These are phyloP conservation scores for Allobates femoralis DNA, from an alignment of 2,797 vertebrate species.

Conservation along the genomic window DNA sequence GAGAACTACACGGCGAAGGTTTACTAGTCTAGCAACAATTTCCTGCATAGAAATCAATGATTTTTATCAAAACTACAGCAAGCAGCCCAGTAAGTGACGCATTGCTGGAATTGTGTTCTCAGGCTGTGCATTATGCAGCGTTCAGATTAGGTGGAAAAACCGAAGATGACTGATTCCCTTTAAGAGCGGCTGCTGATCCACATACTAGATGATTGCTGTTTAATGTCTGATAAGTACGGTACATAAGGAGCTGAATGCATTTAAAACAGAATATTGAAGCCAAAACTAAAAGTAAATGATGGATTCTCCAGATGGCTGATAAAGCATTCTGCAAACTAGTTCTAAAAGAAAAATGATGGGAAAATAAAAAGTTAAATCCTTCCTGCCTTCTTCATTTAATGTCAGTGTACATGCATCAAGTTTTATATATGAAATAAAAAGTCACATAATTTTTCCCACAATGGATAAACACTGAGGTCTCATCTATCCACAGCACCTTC, in stretches of 20 bases:
- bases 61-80: no score
- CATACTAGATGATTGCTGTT: background rate
- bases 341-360: slow-evolving; percentile 47
- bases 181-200: background rate
- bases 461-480: background rate
- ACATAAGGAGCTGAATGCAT: slow-evolving; percentile 15
- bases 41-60: no score
- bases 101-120: no score
- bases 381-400: slow-evolving; percentile 28
- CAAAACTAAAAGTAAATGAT: slow-evolving; percentile 41
- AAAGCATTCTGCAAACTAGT: slow-evolving; percentile 39
- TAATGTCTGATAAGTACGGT: background rate
- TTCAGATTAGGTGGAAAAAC: no score
- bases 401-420: slow-evolving; percentile 35
- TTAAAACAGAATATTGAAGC: slow-evolving; percentile 34
- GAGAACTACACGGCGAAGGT: no score
- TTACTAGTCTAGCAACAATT: no score
- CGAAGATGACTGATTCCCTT: background rate
- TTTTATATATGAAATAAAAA: background rate
- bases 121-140: no score
- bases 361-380: slow-evolving; percentile 47
- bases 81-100: no score
- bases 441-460: background rate
- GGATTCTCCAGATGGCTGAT: slow-evolving; percentile 49
- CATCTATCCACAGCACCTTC: no score